phyloP scores from a whole-genome alignment of 23 tunicate species.

The Aplidium turbinatum region DNA sequence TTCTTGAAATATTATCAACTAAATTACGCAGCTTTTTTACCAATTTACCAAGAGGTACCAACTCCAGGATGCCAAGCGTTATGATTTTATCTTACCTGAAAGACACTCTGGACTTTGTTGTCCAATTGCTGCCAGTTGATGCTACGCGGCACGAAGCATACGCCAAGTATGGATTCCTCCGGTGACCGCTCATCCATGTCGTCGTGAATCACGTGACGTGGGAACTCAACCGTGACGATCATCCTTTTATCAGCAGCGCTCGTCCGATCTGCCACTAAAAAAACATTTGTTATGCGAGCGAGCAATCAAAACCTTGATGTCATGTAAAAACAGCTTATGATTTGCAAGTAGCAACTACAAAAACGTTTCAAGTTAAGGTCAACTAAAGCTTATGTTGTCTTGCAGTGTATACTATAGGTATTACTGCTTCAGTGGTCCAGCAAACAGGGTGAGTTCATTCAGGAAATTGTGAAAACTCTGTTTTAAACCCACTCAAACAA shows the following conservation, averaged over 20 bases:
- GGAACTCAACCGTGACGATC: slow-evolving; percentile 34
- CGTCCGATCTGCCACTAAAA: no score
- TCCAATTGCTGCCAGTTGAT: slow-evolving; percentile 72
- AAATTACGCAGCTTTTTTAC: not conserved
- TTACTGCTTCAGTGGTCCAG: no score
- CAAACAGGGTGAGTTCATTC: no score
- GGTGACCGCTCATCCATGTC: slow-evolving; percentile 51
- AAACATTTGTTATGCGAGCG: no score
- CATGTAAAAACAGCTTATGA: no score
- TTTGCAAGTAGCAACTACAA: no score
- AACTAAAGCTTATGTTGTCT: no score
- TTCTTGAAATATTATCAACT: no score
- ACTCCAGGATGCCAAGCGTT: not conserved
- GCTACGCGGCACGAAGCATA: slow-evolving; percentile 52
- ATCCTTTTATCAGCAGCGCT: slow-evolving; percentile 25
- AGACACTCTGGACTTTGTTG: slow-evolving; percentile 43
- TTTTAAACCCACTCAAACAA: not conserved
- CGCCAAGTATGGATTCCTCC: slow-evolving; percentile 14
- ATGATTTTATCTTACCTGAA: slow-evolving; percentile 30
- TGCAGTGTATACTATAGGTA: no score
- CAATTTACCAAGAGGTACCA: not conserved
- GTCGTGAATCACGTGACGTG: slow-evolving; percentile 47
- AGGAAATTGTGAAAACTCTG: not conserved
- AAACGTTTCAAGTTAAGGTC: no score
- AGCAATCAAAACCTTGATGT: no score